phyloP scores from a whole-genome alignment of 92 coral and sea anemone genomes.

The Phenganax marumi region DNA sequence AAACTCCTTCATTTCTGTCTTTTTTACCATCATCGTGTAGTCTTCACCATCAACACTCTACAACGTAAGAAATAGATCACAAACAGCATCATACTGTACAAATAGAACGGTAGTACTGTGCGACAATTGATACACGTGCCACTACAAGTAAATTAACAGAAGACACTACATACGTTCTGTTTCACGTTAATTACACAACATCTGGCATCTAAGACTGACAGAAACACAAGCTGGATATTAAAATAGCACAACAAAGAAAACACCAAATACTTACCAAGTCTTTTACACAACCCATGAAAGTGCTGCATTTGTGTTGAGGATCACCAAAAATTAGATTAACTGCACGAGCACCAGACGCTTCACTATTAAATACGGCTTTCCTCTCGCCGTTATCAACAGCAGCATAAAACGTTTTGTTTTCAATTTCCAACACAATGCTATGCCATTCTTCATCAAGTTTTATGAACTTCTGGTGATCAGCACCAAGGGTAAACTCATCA shows the following conservation, averaged over 20 bases:
- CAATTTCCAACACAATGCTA: not conserved
- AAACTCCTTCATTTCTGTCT: not conserved
- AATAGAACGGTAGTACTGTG: not conserved
- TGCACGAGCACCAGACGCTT: not conserved
- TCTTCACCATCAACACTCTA: constrained; percentile 26
- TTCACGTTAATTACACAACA: no score
- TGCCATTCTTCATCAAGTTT: constrained; percentile 33
- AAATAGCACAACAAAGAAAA: not conserved
- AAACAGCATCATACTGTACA: not conserved
- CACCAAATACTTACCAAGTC: constrained; percentile 29
- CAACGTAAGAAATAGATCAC: not conserved
- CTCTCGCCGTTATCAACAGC: not conserved
- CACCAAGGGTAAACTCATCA: not conserved
- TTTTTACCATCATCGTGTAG: not conserved
- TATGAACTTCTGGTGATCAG: not conserved
- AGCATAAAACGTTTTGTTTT: not conserved
- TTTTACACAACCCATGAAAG: constrained; percentile 43
- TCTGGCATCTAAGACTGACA: no score
- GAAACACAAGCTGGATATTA: not conserved
- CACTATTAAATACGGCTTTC: not conserved
- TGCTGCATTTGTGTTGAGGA: not conserved
- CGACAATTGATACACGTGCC: not conserved
- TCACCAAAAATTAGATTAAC: not conserved
- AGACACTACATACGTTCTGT: no score
- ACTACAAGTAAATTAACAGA: no score